Conservation (phyloP, 2,797 vertebrate species). For the Labeo calbasu region DNA sequence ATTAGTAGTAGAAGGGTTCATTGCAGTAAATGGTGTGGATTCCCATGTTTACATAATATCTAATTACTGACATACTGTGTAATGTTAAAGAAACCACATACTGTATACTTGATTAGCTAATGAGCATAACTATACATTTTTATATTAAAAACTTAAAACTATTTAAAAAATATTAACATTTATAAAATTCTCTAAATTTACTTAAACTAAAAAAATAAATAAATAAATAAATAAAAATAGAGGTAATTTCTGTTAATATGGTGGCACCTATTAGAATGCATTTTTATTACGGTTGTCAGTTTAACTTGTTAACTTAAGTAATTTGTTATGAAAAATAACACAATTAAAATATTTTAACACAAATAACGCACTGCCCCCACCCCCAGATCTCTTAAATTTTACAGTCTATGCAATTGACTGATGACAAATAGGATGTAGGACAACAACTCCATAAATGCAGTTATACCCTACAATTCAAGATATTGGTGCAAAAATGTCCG, state of each 20-base stretch:
- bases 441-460: no score
- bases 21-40: neutral
- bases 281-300: no score
- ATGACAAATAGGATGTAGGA: no score
- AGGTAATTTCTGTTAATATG: neutral
- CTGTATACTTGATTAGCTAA: neutral
- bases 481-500: no score
- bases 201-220: neutral
- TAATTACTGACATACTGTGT: neutral
- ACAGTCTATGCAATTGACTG: no score
- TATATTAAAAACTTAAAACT: neutral
- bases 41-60: neutral
- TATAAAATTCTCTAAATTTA: neutral
- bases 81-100: neutral
- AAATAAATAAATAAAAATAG: neutral
- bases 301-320: no score
- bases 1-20: neutral
- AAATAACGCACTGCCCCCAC: no score
- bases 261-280: neutral
- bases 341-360: no score
- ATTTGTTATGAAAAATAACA: no score
- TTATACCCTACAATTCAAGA: no score
- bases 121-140: neutral
- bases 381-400: no score
- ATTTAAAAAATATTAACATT: neutral